These are phyloP conservation scores for Tragulus kanchil DNA, from an alignment of 2,113 vertebrate genomes.

Conservation along the genomic window DNA sequence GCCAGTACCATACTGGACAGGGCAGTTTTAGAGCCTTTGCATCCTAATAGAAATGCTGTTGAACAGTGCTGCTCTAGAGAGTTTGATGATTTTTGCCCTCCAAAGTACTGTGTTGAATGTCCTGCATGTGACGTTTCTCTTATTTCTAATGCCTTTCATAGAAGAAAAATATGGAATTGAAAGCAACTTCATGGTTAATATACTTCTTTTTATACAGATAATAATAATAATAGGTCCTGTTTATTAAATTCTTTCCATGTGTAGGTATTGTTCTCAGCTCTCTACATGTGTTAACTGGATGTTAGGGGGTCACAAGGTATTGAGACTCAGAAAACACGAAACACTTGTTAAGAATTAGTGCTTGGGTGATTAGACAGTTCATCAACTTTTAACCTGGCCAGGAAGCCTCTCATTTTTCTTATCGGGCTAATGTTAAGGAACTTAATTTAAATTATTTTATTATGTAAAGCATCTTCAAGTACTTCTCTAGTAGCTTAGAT, in stretches of 20 bases:
- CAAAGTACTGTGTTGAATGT: not conserved
- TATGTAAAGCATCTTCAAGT: not conserved
- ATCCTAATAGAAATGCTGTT: not conserved
- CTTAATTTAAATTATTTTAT: not conserved
- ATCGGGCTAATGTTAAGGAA: not conserved
- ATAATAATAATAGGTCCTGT: not conserved
- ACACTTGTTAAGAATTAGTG: not conserved
- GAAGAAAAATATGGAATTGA: not conserved
- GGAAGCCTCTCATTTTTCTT: not conserved
- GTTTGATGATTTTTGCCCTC: not conserved
- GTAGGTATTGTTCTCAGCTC: not conserved
- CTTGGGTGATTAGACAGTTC: not conserved
- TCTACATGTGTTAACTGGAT: not conserved
- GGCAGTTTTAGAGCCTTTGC: not conserved
- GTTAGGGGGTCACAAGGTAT: not conserved
- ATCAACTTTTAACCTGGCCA: not conserved
- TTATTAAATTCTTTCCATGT: not conserved
- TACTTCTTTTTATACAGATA: not conserved
- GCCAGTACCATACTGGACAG: rapidly evolving
- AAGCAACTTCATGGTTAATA: not conserved
- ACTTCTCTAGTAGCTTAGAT: too few relatives aligned
- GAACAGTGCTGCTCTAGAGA: too few relatives aligned
- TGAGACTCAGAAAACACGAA: not conserved
- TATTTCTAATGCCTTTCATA: not conserved
- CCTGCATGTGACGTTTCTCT: not conserved